phyloP scores from a whole-genome alignment of 2,888 invertebrate species.

The Hypomecis punctinalis region DNA sequence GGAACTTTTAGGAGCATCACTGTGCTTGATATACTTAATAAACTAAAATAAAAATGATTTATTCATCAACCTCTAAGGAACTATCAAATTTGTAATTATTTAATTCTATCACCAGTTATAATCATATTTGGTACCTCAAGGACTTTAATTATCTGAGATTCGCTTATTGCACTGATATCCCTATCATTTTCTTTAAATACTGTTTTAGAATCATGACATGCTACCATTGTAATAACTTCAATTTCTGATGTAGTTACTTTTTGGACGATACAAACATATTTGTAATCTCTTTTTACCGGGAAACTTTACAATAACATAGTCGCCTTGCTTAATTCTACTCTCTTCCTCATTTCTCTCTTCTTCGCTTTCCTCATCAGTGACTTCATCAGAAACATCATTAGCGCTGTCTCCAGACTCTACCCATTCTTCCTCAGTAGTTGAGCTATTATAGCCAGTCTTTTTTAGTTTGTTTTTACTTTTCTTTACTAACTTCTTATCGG shows the following conservation, averaged over 20 bases:
- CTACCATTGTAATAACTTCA: conserved; percentile 35
- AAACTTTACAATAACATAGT: conserved; percentile 28
- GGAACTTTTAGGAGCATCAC: conserved; percentile 5
- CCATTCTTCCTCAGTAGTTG: conserved; percentile 32
- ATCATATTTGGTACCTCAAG: too few species aligned
- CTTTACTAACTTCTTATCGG: conserved; percentile 33
- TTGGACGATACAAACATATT: conserved; percentile 11
- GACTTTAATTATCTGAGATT: too few species aligned
- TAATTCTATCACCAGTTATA: too few species aligned
- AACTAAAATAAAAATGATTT: conserved; percentile 1
- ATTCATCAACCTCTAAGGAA: conserved; percentile 20
- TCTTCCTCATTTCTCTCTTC: conserved; percentile 25
- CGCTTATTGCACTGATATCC: too few species aligned
- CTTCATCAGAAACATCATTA: conserved; percentile 31
- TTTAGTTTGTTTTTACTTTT: conserved; percentile 36
- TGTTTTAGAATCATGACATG: too few species aligned
- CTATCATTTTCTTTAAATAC: too few species aligned
- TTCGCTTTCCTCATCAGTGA: conserved; percentile 26
- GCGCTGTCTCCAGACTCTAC: conserved; percentile 35
- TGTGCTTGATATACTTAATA: conserved; percentile 11
- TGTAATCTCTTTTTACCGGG: conserved; percentile 5
- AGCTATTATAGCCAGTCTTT: conserved; percentile 35
- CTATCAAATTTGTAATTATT: too few species aligned
- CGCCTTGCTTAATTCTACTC: conserved; percentile 15
- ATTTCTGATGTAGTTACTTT: conserved; percentile 26